phyloP scores from a whole-genome alignment of 2,888 invertebrate species.

The Parnassius mnemosyne region DNA sequence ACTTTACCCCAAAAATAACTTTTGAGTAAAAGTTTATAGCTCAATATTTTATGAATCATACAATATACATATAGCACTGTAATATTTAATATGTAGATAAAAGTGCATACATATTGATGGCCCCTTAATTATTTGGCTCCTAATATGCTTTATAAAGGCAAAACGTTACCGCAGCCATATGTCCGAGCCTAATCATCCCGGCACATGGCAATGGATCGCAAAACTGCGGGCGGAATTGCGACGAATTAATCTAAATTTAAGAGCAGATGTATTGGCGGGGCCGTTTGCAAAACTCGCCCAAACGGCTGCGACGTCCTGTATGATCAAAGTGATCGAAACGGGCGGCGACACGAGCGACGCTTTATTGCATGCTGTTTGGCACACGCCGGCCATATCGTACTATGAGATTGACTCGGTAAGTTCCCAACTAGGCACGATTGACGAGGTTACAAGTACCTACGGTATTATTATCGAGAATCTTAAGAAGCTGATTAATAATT shows the following conservation, averaged over 20 bases:
- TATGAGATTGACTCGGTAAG: conserved; percentile 16
- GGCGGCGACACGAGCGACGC: conserved; percentile 11
- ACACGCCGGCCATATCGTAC: conserved; percentile 22
- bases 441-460: conserved; percentile 12
- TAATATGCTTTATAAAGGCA: neutral
- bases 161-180: neutral
- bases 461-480: neutral
- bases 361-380: conserved; percentile 27
- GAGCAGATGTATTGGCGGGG: conserved; percentile 9
- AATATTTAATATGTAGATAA: too few relatives aligned
- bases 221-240: conserved; percentile 4
- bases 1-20: too few relatives aligned
- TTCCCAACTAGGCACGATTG: conserved; percentile 6
- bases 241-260: conserved; percentile 13
- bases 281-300: conserved; percentile 16
- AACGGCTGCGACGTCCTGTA: conserved; percentile 18
- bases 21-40: too few relatives aligned
- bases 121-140: too few relatives aligned
- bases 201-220: conserved; percentile 1
- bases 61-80: too few relatives aligned
- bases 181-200: neutral
- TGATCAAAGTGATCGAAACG: conserved; percentile 23
- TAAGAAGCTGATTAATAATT: neutral
- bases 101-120: too few relatives aligned
- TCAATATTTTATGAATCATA: too few relatives aligned